phyloP scores from a whole-genome alignment of 92 coral and sea anemone species.

The Metridium senile region DNA sequence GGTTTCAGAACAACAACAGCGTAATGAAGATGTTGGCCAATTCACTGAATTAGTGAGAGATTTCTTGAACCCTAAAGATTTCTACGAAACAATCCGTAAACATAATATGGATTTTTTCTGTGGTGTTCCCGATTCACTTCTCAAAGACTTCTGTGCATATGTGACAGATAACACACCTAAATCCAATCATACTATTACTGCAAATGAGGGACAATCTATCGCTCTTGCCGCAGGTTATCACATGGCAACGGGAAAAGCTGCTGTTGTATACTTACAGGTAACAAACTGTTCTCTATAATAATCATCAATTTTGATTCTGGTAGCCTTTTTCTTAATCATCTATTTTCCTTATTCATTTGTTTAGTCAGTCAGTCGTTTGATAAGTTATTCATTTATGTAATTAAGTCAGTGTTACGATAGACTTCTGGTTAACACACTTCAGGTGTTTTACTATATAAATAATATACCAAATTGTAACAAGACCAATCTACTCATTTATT shows the following conservation, averaged over 20 bases:
- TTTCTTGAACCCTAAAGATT: conserved; percentile 93
- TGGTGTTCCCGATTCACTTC: conserved; percentile 97
- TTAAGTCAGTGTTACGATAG: too few species aligned
- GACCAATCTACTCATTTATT: too few species aligned
- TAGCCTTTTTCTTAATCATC: too few species aligned
- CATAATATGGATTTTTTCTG: conserved; percentile 98
- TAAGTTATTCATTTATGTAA: too few species aligned
- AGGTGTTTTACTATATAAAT: too few species aligned
- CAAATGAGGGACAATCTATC: conserved; percentile 92
- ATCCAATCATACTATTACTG: conserved; percentile 82
- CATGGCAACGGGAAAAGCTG: conserved; percentile 95
- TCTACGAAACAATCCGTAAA: conserved; percentile 75
- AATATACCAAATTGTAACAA: too few species aligned
- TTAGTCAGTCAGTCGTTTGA: not conserved
- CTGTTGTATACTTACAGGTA: conserved; percentile 95
- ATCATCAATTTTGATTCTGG: too few species aligned
- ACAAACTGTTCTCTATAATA: too few species aligned
- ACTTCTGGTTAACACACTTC: too few species aligned
- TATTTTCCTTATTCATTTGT: not conserved
- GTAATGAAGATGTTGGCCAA: conserved; percentile 94
- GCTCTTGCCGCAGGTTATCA: conserved; percentile 97
- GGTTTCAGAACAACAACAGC: conserved; percentile 88
- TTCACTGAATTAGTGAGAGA: conserved; percentile 98
- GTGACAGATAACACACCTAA: conserved; percentile 81
- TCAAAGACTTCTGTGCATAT: conserved; percentile 98